These are phyloP conservation scores for Hydractinia symbiolongicarpus DNA, from an alignment of 30 jellyfish, hydroid and myxozoan species.

Conservation along the genomic window DNA sequence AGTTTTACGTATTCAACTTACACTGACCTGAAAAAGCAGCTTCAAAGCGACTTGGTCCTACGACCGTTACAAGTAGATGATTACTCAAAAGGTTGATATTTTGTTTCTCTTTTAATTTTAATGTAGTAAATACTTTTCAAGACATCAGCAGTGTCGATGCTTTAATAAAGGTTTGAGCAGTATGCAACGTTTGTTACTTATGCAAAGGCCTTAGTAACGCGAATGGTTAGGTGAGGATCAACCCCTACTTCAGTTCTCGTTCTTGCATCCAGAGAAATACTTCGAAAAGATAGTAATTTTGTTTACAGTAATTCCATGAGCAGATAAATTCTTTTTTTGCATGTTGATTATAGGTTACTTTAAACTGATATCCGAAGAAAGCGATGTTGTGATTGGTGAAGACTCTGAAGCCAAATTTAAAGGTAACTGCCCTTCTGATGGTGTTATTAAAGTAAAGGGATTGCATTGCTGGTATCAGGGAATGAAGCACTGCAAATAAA, in stretches of 20 bases:
- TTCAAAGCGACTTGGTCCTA: background rate
- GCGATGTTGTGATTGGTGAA: background rate
- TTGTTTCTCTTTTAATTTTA: too few relatives aligned
- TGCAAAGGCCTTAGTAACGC: too few relatives aligned
- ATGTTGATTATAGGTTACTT: background rate
- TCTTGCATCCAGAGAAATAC: too few relatives aligned
- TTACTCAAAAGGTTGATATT: constrained; percentile 1
- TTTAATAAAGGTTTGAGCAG: too few relatives aligned
- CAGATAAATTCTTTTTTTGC: background rate
- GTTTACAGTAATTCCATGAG: background rate
- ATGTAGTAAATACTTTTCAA: too few relatives aligned
- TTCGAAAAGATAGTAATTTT: too few relatives aligned
- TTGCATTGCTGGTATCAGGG: background rate
- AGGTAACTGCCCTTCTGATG: background rate
- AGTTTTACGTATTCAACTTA: background rate
- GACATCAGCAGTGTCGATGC: too few relatives aligned
- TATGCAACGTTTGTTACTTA: too few relatives aligned
- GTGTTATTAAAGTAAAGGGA: background rate
- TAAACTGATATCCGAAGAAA: background rate
- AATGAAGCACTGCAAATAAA: too few relatives aligned
- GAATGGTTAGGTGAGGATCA: too few relatives aligned
- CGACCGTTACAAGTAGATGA: background rate
- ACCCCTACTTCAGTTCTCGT: too few relatives aligned
- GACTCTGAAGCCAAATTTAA: background rate
- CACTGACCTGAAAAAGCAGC: background rate